Evolutionary conservation across 2,113 vertebrate genomes (phyloP).

Genomic region (zebrafish (Danio rerio)): GRCz12tu NC_133188.1:43187001-43187500

Average conservation of each 20-base stretch:
- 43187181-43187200: neutral
- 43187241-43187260: slow-evolving; percentile 30
- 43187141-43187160: no score
- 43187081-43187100: no score
- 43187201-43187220: slow-evolving; percentile 14
- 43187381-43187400: slow-evolving; percentile 51
- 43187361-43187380: slow-evolving; percentile 53
- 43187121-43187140: no score
- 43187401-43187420: slow-evolving; percentile 43
- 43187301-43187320: slow-evolving; percentile 26
- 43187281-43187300: slow-evolving; percentile 1
- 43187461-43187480: slow-evolving; percentile 33
- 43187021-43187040: no score
- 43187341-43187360: slow-evolving; percentile 49
- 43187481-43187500: neutral
- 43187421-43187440: slow-evolving; percentile 32
- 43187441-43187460: slow-evolving; percentile 51
- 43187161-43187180: no score
- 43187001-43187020: no score
- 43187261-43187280: neutral
- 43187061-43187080: no score
- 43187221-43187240: neutral
- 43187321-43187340: slow-evolving; percentile 55
- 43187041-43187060: no score
- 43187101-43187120: no score